Percentiles rank a stretch among this genome's conserved stretches.
phyloP scores from a whole-genome alignment of 2,888 invertebrate species.

The Harpalus rufipes region DNA sequence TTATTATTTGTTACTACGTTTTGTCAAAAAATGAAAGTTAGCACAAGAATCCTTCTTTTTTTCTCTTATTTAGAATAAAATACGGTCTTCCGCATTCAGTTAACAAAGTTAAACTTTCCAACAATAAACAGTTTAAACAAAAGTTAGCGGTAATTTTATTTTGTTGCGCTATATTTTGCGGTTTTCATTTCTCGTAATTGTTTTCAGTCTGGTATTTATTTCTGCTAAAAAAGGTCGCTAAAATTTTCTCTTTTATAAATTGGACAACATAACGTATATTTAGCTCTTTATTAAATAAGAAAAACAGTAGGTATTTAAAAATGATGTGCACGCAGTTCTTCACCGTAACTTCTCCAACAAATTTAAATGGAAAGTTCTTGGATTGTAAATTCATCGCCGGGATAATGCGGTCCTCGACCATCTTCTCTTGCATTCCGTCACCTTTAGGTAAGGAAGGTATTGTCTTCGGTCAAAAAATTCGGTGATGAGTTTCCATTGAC shows the following conservation, averaged over 20 bases:
- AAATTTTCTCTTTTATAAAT: not conserved
- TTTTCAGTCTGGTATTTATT: not conserved
- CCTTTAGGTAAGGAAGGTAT: too few species aligned
- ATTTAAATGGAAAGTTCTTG: too few species aligned
- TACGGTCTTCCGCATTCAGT: slow-evolving; percentile 1
- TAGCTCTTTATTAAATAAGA: too few species aligned
- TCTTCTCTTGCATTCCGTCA: too few species aligned
- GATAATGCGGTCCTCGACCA: too few species aligned
- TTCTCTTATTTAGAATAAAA: slow-evolving; percentile 2
- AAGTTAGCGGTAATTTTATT: slow-evolving; percentile 24
- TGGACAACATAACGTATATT: too few species aligned
- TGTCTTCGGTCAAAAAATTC: too few species aligned
- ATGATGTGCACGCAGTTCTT: too few species aligned
- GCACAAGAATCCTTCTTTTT: not conserved
- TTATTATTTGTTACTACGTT: not conserved
- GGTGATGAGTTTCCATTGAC: too few species aligned
- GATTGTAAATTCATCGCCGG: too few species aligned
- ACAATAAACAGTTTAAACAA: slow-evolving; percentile 34
- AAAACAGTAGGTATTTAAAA: too few species aligned
- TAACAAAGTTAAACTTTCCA: slow-evolving; percentile 18
- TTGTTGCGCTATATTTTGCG: not conserved
- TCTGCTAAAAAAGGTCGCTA: not conserved
- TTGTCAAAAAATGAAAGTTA: not conserved
- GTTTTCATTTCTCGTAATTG: slow-evolving; percentile 17
- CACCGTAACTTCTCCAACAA: too few species aligned